phyloP scores from a whole-genome alignment of 2,888 invertebrate species.

The Eupeodes latifasciatus region DNA sequence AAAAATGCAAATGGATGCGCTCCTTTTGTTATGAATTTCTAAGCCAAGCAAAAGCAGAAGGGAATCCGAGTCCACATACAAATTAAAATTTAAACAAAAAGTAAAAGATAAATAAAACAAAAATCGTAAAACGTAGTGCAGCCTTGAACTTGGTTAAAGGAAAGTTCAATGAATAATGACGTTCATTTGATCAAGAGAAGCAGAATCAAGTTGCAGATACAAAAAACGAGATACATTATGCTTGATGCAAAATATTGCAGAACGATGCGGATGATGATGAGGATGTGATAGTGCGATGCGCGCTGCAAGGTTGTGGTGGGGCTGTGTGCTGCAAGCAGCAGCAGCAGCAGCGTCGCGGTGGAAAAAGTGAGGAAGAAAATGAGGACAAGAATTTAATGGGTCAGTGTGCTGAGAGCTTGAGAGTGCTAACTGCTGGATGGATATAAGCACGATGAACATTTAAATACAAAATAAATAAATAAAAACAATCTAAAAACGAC shows the following conservation, averaged over 20 bases:
- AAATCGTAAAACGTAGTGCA: slow-evolving; percentile 15
- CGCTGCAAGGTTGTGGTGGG: no score
- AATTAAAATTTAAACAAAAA: slow-evolving; percentile 11
- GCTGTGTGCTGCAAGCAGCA: no score
- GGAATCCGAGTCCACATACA: slow-evolving; percentile 3
- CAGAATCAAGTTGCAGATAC: slow-evolving; percentile 33
- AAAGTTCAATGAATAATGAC: slow-evolving; percentile 51
- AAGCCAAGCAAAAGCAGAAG: slow-evolving; percentile 31
- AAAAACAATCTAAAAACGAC: background rate
- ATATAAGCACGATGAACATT: slow-evolving; percentile 39
- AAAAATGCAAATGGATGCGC: slow-evolving; percentile 66
- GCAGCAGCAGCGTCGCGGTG: background rate
- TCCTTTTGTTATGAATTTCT: slow-evolving; percentile 63
- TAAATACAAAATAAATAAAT: slow-evolving; percentile 6
- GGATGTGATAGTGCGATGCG: background rate
- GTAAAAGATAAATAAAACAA: background rate
- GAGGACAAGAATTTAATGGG: slow-evolving; percentile 46
- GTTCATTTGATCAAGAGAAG: slow-evolving; percentile 7
- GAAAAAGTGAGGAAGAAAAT: slow-evolving; percentile 15
- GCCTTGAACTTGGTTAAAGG: slow-evolving; percentile 67
- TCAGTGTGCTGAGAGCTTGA: slow-evolving; percentile 42
- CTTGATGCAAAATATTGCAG: slow-evolving; percentile 2
- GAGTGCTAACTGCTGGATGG: slow-evolving; percentile 30
- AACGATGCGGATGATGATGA: background rate
- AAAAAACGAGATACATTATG: slow-evolving; percentile 39